Conservation (phyloP, 2,797 vertebrate genomes). For the Microctenopoma steveboyesi region DNA sequence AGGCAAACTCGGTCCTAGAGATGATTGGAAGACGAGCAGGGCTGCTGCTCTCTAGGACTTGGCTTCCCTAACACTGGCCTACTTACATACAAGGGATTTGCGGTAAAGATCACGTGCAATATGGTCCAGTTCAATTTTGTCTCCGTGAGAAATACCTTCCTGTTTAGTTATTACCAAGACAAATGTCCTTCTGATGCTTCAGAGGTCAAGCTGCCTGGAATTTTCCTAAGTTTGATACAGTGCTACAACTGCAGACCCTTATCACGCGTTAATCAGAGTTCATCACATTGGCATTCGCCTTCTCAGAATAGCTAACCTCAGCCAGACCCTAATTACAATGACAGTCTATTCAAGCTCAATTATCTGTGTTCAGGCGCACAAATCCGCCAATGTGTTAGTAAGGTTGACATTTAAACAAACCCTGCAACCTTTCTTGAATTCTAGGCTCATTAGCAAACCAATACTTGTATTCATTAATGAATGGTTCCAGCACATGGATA, state of each 20-base stretch:
- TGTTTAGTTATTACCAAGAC: not conserved
- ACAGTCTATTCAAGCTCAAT: constrained; percentile 9
- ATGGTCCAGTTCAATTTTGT: not conserved
- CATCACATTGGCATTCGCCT: not conserved
- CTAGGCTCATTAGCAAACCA: constrained; percentile 25
- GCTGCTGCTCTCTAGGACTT: too few relatives aligned
- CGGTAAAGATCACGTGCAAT: not conserved
- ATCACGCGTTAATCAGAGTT: not conserved
- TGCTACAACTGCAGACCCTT: not conserved
- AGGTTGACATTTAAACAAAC: constrained; percentile 20
- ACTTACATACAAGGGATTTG: too few relatives aligned
- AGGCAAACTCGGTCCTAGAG: too few relatives aligned
- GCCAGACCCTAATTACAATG: not conserved
- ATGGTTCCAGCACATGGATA: not conserved
- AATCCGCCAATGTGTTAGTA: constrained; percentile 4
- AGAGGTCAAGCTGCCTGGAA: too few relatives aligned
- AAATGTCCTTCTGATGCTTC: not conserved
- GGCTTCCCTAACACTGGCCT: too few relatives aligned
- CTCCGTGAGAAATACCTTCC: not conserved
- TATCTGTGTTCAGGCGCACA: not conserved
- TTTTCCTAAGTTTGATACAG: not conserved
- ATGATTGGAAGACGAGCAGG: too few relatives aligned
- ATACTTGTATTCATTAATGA: constrained; percentile 4
- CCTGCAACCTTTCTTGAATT: constrained; percentile 9
- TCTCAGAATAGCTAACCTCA: not conserved